Evolutionary conservation across 2,113 vertebrate species (phyloP).

Genomic region (Anthoscopus minutus): DNA sequence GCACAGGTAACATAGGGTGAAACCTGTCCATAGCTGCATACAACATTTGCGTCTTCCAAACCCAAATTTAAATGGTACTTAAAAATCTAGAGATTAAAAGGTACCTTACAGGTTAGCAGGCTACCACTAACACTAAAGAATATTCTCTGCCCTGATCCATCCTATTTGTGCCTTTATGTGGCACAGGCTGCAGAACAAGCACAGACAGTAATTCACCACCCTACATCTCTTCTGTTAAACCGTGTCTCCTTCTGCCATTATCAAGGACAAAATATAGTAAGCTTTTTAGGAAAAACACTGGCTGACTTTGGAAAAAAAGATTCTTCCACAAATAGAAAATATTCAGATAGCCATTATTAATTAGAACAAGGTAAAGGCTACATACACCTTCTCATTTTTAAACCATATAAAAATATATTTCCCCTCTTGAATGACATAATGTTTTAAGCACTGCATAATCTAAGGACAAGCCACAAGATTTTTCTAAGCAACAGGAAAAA

Average conservation of each 20-base stretch:
- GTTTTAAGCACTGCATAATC: background rate
- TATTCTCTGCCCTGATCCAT: background rate
- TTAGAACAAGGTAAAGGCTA: background rate
- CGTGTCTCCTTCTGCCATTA: background rate
- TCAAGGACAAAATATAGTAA: background rate
- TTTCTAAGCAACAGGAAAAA: background rate
- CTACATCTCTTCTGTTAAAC: background rate
- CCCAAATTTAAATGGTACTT: background rate
- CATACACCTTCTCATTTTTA: fast-evolving
- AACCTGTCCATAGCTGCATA: background rate
- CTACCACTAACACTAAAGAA: background rate
- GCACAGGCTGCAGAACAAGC: background rate
- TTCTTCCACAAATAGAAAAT: background rate
- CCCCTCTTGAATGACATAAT: background rate
- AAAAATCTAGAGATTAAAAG: background rate
- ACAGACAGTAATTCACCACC: background rate
- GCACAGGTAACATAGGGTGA: background rate
- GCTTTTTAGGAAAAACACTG: background rate
- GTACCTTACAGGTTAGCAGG: background rate
- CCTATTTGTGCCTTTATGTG: background rate
- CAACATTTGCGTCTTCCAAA: background rate
- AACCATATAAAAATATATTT: background rate
- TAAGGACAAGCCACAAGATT: background rate
- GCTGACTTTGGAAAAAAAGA: background rate
- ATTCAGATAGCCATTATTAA: background rate